Percentiles rank a stretch among this genome's conserved stretches.
Conservation (phyloP, 2,888 invertebrate genomes). For the Epirrhoe alternata region DNA sequence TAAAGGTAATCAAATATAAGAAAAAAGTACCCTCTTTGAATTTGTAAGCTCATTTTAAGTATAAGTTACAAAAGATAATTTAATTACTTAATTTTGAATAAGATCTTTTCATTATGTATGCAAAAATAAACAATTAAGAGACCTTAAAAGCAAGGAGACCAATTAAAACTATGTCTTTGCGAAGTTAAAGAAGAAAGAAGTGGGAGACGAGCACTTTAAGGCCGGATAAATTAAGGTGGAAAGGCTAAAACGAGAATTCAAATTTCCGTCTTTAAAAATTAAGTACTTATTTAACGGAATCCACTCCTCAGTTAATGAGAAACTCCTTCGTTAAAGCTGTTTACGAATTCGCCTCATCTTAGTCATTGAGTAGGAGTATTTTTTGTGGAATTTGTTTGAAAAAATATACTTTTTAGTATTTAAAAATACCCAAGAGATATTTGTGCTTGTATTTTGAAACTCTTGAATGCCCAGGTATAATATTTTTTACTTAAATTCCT, state of each 20-base stretch:
- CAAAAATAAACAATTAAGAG: constrained; percentile 67
- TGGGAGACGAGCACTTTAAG: constrained; percentile 66
- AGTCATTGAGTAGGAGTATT: constrained; percentile 12
- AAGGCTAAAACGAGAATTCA: constrained; percentile 52
- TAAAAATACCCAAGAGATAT: background rate
- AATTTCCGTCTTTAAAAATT: constrained; percentile 49
- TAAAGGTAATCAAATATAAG: too few species aligned
- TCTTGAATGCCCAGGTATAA: background rate
- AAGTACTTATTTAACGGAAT: constrained; percentile 36
- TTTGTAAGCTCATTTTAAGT: constrained; percentile 1
- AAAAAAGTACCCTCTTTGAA: background rate
- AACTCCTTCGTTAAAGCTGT: constrained; percentile 38
- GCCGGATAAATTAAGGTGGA: constrained; percentile 63
- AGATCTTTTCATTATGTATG: constrained; percentile 61
- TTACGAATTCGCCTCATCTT: constrained; percentile 39
- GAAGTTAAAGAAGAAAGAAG: constrained; percentile 66
- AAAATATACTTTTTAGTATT: too few species aligned
- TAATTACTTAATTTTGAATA: constrained; percentile 51
- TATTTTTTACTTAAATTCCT: background rate
- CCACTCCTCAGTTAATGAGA: constrained; percentile 49
- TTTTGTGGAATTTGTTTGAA: constrained; percentile 7
- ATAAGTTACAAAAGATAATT: constrained; percentile 3
- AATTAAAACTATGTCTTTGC: constrained; percentile 78
- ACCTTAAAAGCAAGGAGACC: constrained; percentile 69
- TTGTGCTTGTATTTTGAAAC: constrained; percentile 1